Conservation (phyloP, 2,888 invertebrate genomes). For the Salticus scenicus region DNA sequence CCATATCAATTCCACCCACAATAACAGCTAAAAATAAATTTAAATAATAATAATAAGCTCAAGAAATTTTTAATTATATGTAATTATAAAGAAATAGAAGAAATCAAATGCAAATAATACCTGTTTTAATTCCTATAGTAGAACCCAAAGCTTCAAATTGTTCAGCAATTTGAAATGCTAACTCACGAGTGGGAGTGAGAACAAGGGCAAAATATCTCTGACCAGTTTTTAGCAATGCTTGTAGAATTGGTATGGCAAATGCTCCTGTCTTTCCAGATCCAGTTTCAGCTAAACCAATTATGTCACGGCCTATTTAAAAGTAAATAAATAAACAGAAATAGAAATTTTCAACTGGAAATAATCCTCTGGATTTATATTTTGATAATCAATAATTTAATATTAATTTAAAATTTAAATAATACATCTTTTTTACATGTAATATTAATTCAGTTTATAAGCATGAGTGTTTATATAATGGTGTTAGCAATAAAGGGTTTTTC, state of each 20-base stretch:
- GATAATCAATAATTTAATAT: too few species aligned
- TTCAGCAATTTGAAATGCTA: slow-evolving; percentile 98
- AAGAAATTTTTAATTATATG: background rate
- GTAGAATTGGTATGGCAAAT: slow-evolving; percentile 96
- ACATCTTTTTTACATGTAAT: too few species aligned
- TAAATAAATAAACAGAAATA: background rate
- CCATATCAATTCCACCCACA: slow-evolving; percentile 99
- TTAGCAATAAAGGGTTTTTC: too few species aligned
- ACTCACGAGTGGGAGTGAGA: slow-evolving; percentile 96
- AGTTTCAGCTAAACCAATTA: slow-evolving; percentile 86
- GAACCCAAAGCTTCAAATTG: slow-evolving; percentile 96
- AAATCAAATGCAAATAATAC: slow-evolving; percentile 72
- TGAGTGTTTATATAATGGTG: too few species aligned
- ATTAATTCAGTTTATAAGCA: too few species aligned
- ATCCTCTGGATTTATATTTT: background rate
- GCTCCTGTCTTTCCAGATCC: slow-evolving; percentile 98
- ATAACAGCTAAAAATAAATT: slow-evolving; percentile 85
- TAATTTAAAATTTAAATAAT: too few species aligned
- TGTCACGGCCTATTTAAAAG: slow-evolving; percentile 83
- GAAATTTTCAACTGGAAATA: background rate
- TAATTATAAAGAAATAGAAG: background rate
- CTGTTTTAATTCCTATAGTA: slow-evolving; percentile 93
- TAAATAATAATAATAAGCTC: background rate
- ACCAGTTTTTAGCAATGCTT: slow-evolving; percentile 90
- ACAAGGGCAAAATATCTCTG: slow-evolving; percentile 95